phyloP scores from a whole-genome alignment of 2,888 invertebrate genomes.

The Drosophila lacicola region DNA sequence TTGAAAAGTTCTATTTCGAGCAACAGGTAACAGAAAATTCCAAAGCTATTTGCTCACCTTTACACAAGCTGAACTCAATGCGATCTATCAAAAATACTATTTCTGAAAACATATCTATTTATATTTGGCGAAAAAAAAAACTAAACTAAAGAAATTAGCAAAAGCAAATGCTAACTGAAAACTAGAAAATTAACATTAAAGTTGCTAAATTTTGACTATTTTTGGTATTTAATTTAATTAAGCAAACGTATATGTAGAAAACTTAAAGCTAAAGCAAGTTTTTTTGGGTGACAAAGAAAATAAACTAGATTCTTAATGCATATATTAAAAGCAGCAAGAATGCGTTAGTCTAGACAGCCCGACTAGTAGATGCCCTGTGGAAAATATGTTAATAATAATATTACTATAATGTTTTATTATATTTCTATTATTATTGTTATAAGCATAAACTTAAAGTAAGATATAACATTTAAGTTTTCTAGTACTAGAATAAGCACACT shows the following conservation, averaged over 20 bases:
- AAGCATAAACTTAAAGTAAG: too few relatives aligned
- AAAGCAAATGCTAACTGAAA: not conserved
- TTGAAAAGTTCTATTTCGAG: constrained; percentile 63
- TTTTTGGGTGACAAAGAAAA: not conserved
- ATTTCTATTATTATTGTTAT: not conserved
- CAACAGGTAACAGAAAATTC: constrained; percentile 43
- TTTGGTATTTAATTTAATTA: constrained; percentile 26
- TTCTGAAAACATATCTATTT: too few relatives aligned
- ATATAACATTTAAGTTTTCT: too few relatives aligned
- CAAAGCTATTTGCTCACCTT: constrained; percentile 44
- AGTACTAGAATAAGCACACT: too few relatives aligned
- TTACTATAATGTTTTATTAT: not conserved
- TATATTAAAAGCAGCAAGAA: constrained; percentile 2
- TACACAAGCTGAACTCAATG: constrained; percentile 6
- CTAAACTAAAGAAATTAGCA: constrained; percentile 4
- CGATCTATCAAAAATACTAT: too few relatives aligned
- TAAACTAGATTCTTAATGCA: constrained; percentile 12
- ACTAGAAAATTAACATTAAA: not conserved
- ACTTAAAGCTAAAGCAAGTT: not conserved
- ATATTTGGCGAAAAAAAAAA: not conserved
- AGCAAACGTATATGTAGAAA: constrained; percentile 1
- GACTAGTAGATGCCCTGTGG: not conserved
- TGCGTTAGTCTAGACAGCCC: not conserved
- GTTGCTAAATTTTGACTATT: constrained; percentile 11
- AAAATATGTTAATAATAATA: too few relatives aligned